Evolutionary conservation across 2,888 invertebrate species (phyloP).

Genomic region (Dastarcus helophoroides): DNA sequence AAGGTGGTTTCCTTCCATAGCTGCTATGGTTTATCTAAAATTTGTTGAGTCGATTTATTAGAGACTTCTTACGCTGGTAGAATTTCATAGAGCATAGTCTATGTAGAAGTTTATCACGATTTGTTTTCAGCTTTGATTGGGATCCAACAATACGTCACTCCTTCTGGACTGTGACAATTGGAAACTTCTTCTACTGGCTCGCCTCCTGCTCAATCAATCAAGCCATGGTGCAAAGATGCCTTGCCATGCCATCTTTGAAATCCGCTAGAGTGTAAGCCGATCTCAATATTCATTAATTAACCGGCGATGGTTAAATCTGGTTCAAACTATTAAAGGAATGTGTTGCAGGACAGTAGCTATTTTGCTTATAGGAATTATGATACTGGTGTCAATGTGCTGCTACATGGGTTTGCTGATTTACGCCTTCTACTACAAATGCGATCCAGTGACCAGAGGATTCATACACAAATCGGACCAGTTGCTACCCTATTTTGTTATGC

Average conservation of each 20-base stretch:
- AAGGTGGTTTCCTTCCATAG: too few relatives aligned
- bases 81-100: not conserved
- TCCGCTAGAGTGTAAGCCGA: constrained; percentile 64
- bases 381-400: constrained; percentile 65
- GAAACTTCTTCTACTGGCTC: constrained; percentile 71
- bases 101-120: not conserved
- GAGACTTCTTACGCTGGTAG: not conserved
- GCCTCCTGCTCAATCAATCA: constrained; percentile 76
- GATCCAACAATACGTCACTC: constrained; percentile 70
- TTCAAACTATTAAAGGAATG: constrained; percentile 2
- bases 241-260: constrained; percentile 60
- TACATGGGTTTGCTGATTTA: constrained; percentile 79
- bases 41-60: not conserved
- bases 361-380: constrained; percentile 64
- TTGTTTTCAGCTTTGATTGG: constrained; percentile 51
- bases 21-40: not conserved
- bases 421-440: constrained; percentile 73
- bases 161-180: constrained; percentile 67
- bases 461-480: constrained; percentile 62
- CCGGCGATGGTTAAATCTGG: not conserved
- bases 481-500: constrained; percentile 74
- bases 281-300: constrained; percentile 1
- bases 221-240: constrained; percentile 76
- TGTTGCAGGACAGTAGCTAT: constrained; percentile 58
- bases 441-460: constrained; percentile 66